A percentile compares a stretch with the other conserved stretches of the same genome.
Conservation (phyloP, 1,140 invertebrate species). For the Stratiolaelaps scimitus region DNA sequence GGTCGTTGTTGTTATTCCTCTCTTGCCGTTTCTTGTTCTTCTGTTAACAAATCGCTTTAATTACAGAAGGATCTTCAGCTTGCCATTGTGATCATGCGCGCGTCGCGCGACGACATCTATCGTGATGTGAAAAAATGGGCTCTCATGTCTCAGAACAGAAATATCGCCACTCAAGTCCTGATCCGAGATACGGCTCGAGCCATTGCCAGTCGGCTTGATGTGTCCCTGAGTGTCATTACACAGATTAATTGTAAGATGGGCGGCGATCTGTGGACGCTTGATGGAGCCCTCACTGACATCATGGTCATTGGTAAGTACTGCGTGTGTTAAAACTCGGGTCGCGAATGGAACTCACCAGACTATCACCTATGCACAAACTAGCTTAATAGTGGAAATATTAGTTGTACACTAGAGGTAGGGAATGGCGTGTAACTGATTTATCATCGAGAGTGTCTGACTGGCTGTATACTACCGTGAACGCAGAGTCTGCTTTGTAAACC, state of each 20-base stretch:
- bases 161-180: constrained; percentile 3
- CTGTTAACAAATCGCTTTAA: too few relatives aligned
- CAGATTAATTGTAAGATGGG: constrained; percentile 23
- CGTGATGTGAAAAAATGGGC: constrained; percentile 9
- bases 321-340: too few relatives aligned
- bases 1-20: too few relatives aligned
- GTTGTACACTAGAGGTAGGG: too few relatives aligned
- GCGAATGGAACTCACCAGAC: too few relatives aligned
- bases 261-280: constrained; percentile 3
- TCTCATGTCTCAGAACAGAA: neutral
- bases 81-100: neutral
- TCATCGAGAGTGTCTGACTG: too few relatives aligned
- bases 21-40: too few relatives aligned
- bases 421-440: too few relatives aligned
- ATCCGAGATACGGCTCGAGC: neutral
- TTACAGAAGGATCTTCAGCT: neutral
- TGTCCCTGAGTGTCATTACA: neutral
- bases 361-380: too few relatives aligned
- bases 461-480: too few relatives aligned
- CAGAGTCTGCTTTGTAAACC: too few relatives aligned
- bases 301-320: constrained; percentile 9
- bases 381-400: too few relatives aligned
- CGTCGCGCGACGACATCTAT: neutral
- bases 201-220: neutral
- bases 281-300: neutral